Conservation (phyloP, 2,113 vertebrate genomes). For the Daphoenositta chrysoptera region DNA sequence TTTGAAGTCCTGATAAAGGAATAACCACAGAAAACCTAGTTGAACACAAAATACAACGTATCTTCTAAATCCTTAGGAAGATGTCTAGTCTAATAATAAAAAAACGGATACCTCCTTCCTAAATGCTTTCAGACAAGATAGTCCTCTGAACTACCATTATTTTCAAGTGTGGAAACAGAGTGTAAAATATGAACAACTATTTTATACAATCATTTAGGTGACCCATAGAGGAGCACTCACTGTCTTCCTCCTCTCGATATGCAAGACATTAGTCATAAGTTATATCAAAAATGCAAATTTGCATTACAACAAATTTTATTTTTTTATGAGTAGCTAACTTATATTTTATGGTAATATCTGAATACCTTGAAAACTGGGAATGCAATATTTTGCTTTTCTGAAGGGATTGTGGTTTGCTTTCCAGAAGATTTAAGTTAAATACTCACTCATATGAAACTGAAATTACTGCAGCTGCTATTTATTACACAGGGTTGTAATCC, state of each 20-base stretch:
- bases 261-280: not conserved
- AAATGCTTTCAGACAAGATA: not conserved
- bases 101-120: not conserved
- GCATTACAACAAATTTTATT: rapidly evolving
- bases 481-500: not conserved
- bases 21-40: not conserved
- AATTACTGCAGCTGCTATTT: not conserved
- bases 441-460: not conserved
- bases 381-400: not conserved
- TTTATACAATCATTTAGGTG: not conserved
- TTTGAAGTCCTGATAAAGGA: not conserved
- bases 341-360: not conserved
- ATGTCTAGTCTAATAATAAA: not conserved
- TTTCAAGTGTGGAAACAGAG: not conserved
- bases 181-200: not conserved
- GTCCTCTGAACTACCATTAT: not conserved
- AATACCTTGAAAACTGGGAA: not conserved
- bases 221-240: not conserved
- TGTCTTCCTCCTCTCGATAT: not conserved
- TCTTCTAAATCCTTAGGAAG: not conserved
- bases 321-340: not conserved
- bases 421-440: not conserved
- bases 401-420: not conserved
- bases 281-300: not conserved
- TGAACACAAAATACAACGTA: not conserved